Evolutionary conservation across 1,140 invertebrate genomes (phyloP), one percentile per base, ranked within the genome.

Genomic region (Eufriesea mexicana): DNA sequence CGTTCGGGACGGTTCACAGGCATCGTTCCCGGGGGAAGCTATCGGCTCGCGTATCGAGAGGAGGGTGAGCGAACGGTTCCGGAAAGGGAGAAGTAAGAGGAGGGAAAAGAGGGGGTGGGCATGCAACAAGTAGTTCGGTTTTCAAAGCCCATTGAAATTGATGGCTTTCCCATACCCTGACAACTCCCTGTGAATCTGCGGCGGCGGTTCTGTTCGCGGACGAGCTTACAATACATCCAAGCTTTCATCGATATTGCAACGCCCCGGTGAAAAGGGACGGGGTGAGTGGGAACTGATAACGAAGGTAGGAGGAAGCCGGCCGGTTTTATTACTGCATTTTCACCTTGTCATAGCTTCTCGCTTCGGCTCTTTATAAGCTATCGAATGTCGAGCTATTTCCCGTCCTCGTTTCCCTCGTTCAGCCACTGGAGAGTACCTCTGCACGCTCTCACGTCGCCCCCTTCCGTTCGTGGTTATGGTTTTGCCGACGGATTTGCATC

Each of bases 71-170:
- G 90, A 91, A 87, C 73, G 79, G 79, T 86, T 83, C 86, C 77
- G 88, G 84, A 57, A 79, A 79, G 82, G 85, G 75, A 75, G 84
- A 57, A 82, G 72, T 8, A 55, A 72, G 81, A 76, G 74, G 73
- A 51, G 68, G 86, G 84, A 72, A 72, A 86, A 68, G 61, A 84
- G 88, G 84, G 88, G 89, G 89, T 85, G 89, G 89, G 86, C 89
- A 93, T 93, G 93, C 94, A 94, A 94, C 94, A 94, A 94, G 94
- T 94, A 91, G 94, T 94, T 94, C 91, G 94, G 94, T 94, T 94
- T 94, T 94, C 93, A 94, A 94, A 94, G 94, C 93, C 94, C 93
- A 94, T 94, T 94, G 92, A 94, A 94, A 94, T 94, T 94, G 93
- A 94, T 94, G 94, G 93, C 93, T 94, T 94, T 94, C 93, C 94